Base-by-base conservation (phyloP, 1,140 invertebrate species). In the Spodoptera frugiperda region DNA sequence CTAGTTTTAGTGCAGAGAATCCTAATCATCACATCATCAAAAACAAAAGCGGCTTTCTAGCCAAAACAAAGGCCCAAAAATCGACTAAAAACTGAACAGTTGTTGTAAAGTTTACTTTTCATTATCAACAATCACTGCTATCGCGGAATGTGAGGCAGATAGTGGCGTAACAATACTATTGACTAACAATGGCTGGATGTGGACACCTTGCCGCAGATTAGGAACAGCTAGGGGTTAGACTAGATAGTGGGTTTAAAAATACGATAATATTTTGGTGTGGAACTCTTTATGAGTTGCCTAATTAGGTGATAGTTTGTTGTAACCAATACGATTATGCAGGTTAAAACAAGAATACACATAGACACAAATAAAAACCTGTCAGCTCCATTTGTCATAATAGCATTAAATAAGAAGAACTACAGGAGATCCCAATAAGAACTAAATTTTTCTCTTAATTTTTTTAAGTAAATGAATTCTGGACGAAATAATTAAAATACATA, bases 161-260 rank as follows among this genome's bases (percentile, higher is more conserved):
- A 25, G 10, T 48, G 71, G 33, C 71, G 17, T 61, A 49, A 73
- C 46, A 57, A 73, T 73, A 63, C 5, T 74, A 74, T 72, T 53
- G 70, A 39, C 70, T 48, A 48, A 65, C 70, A 72, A 72, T 72
- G 48, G 33, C 59, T 55, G 70, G 59, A 48, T 72, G 54, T 46
- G 15, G 48, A 33, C 48, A 68, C 48, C 12, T 51, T 21, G 46
- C 21, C n/a, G 11, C 25, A 19, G n/a, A 46, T 63, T 63, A 39
- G 33, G 19, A 19, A 21, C 2, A 44, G 15, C 9, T 63, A 46
- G 44, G 59, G 15, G n/a, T 39, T n/a, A 63, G 17, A 19, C 10
- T 5, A 25, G 19, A 19, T 30, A 57, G 33, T 39, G 33, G 33
- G 2, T 2, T 9, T 10, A 39, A 39, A 39, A 39, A 39, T 39